phyloP scores from a whole-genome alignment of 2,797 vertebrate genomes.

The Austrolebias charrua region DNA sequence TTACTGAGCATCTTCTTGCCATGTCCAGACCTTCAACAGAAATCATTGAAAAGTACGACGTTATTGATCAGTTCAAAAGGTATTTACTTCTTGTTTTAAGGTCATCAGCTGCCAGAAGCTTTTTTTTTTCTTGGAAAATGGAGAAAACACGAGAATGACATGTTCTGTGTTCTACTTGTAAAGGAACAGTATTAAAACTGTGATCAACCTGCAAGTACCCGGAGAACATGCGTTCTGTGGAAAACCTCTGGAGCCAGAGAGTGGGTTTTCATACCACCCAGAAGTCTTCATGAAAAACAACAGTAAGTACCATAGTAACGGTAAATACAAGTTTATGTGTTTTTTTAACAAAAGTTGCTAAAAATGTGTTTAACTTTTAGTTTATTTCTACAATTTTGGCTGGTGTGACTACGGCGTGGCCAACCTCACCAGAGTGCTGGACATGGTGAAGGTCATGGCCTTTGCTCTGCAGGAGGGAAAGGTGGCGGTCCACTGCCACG shows the following conservation, averaged over 20 bases:
- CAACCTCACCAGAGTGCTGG: conserved; percentile 87
- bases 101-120: not conserved
- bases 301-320: conserved; percentile 79
- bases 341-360: not conserved
- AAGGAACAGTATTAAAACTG: conserved; percentile 89
- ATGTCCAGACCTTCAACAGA: conserved; percentile 95
- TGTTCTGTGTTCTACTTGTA: conserved; percentile 20
- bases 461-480: conserved; percentile 96
- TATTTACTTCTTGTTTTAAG: conserved; percentile 54
- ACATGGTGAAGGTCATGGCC: conserved; percentile 96
- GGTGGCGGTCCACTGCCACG: conserved; percentile 93
- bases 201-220: conserved; percentile 95
- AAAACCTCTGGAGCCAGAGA: conserved; percentile 88
- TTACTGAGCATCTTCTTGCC: conserved; percentile 91
- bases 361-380: conserved; percentile 70
- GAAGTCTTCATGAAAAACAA: conserved; percentile 96
- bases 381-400: conserved; percentile 98
- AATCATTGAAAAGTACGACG: conserved; percentile 87
- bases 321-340: not conserved
- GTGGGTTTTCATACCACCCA: conserved; percentile 94
- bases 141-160: not conserved
- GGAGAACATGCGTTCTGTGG: conserved; percentile 97
- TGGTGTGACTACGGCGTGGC: conserved; percentile 96
- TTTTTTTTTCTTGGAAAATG: not conserved
- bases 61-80: conserved; percentile 93